Percentiles rank a stretch among this genome's conserved stretches.
Conservation (phyloP, 2,113 vertebrate genomes). For the Eidolon helvum region DNA sequence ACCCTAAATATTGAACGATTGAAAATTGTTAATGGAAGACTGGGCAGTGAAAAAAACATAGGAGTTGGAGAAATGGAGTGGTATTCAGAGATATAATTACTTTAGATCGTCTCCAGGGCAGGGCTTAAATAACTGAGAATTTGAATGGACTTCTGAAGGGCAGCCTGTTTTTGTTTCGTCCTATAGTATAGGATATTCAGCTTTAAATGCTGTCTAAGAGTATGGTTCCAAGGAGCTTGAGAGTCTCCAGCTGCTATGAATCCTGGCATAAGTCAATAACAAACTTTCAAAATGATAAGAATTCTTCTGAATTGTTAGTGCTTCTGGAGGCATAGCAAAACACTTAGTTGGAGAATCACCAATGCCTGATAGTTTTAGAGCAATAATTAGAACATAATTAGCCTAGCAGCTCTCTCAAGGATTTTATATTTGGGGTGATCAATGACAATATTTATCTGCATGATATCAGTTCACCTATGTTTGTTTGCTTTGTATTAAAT, state of each 20-base stretch:
- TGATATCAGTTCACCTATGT: background rate
- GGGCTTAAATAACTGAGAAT: background rate
- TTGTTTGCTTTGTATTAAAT: background rate
- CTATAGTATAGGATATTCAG: background rate
- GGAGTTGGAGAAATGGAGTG: background rate
- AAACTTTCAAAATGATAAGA: conserved; percentile 23
- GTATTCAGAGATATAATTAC: background rate
- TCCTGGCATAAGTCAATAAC: background rate
- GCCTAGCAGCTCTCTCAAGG: background rate
- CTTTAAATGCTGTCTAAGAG: background rate
- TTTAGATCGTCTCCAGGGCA: background rate
- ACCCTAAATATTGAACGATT: background rate
- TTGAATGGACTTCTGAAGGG: background rate
- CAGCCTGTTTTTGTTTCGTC: background rate
- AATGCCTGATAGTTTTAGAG: background rate
- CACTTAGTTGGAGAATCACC: background rate
- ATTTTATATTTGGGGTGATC: background rate
- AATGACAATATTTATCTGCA: background rate
- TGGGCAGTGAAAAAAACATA: background rate
- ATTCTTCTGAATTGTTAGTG: conserved; percentile 7
- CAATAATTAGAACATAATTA: background rate
- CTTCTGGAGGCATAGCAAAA: background rate
- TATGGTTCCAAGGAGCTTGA: background rate
- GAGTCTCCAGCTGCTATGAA: background rate
- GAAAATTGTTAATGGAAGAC: background rate